Evolutionary conservation across 2,797 vertebrate genomes (phyloP).

Genomic region (Sebastes aleutianus): DNA sequence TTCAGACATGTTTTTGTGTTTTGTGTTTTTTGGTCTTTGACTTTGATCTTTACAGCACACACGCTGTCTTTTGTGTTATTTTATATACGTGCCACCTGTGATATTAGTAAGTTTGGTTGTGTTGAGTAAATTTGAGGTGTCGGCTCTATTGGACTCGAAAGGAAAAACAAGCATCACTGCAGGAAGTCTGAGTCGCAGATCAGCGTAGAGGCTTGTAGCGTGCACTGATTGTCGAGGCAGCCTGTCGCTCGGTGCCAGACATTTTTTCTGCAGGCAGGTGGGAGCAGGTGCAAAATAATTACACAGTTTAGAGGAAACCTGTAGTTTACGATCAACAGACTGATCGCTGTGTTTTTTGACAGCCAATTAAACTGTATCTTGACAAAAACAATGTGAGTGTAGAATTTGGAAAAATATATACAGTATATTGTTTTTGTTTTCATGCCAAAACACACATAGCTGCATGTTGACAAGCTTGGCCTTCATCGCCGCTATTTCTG

Average conservation of each 20-base stretch:
- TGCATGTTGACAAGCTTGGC: no score
- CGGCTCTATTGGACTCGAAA: not conserved
- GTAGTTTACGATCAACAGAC: not conserved
- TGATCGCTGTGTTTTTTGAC: not conserved
- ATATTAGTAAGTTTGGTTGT: not conserved
- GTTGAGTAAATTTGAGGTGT: not conserved
- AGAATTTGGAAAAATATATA: not conserved
- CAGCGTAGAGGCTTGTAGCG: not conserved
- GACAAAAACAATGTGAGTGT: not conserved
- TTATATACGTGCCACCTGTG: not conserved
- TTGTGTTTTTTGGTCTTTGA: no score
- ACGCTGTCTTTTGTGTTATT: not conserved
- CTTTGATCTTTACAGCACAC: not conserved
- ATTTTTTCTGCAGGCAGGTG: constrained; percentile 8
- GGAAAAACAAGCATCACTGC: constrained; percentile 17
- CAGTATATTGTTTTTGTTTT: no score
- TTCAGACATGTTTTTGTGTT: no score
- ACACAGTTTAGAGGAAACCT: not conserved
- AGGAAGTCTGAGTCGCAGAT: not conserved
- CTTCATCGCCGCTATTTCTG: no score
- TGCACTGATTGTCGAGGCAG: not conserved
- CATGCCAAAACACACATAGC: no score
- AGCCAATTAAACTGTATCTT: not conserved
- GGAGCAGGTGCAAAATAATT: not conserved
- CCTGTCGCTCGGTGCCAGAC: not conserved